These are phyloP conservation scores for Clarias batrachus DNA, from an alignment of 2,113 vertebrate species.

Conservation along the genomic window DNA sequence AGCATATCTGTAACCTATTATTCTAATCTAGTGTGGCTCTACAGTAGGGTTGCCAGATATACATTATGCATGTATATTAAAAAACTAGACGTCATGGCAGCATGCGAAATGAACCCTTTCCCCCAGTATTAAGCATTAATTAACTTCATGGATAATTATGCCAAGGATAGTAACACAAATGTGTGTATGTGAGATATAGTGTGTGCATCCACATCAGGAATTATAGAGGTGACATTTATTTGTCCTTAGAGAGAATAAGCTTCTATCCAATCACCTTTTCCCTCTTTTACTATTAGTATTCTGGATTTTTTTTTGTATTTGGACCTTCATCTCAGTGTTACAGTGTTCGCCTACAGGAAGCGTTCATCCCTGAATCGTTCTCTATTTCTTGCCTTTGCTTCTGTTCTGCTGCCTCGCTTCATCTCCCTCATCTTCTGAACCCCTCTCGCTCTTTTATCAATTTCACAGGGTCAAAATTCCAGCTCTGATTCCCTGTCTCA, in stretches of 20 bases:
- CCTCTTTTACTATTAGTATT: neutral
- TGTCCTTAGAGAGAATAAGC: neutral
- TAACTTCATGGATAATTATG: no score
- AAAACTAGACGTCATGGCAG: no score
- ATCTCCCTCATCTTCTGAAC: neutral
- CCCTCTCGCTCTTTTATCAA: neutral
- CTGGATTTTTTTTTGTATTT: neutral
- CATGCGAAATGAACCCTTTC: neutral
- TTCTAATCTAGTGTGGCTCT: neutral
- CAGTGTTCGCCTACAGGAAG: neutral
- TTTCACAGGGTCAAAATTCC: slow-evolving; percentile 24
- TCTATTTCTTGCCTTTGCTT: neutral
- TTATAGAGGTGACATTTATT: slow-evolving; percentile 4
- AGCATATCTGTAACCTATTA: neutral
- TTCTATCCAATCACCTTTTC: neutral
- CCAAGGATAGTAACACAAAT: neutral
- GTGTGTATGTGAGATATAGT: neutral
- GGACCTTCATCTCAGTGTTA: neutral
- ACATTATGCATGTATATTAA: no score
- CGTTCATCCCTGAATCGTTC: neutral
- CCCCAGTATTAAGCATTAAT: no score
- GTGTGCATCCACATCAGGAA: neutral
- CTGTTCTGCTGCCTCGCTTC: neutral
- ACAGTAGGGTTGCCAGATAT: neutral
- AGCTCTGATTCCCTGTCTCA: slow-evolving; percentile 25